Evolutionary conservation across 2,113 vertebrate genomes (phyloP), one percentile per base, ranked within the genome.

Genomic region (Typhlomys cinereus): DNA sequence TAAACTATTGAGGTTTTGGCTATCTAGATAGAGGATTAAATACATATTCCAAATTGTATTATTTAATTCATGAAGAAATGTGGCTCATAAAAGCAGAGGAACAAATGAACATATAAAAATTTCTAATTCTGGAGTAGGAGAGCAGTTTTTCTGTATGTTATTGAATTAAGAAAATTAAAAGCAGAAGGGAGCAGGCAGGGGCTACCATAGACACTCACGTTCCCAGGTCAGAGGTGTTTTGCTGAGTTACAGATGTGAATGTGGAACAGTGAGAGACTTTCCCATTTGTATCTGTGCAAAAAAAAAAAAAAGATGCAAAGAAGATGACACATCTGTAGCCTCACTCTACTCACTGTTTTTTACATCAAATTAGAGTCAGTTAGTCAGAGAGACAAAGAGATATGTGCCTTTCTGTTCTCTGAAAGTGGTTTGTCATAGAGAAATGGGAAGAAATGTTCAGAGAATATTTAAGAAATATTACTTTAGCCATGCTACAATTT

Each of bases 241-340:
- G 91, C 29, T 61, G 34, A 39, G 71, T 75, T 82, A 59, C 0
- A 82, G 12, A 67, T 74, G 78, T 69, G 90, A 18, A 41, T 66
- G n/a, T 66, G 74, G 61, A 85, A 70, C 62, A 87, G 34, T 82
- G 78, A 92, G 81, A 41, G 67, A 41, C 62, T 84, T 86, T 89
- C 66, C 52, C 66, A 83, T 90, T 86, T 95, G 34, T 54, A 27
- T 78, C 79, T 85, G n/a, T 79, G 27, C 36, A 64, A 1, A 79
- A 86, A n/a, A 64, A 1, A 79, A 86, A n/a, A 61, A 75, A 92
- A 59, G 34, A 36, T 36, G 46, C 73, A 64, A 83, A 17, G n/a
- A 70, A 85, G 52, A 44, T 18, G 59, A 29, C 25, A 7, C n/a
- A 20, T 48, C 29, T 34, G 75, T 57, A 66, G 29, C 27, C 36